Base-by-base conservation (phyloP, 2,888 invertebrate genomes). In the Carabus problematicus region DNA sequence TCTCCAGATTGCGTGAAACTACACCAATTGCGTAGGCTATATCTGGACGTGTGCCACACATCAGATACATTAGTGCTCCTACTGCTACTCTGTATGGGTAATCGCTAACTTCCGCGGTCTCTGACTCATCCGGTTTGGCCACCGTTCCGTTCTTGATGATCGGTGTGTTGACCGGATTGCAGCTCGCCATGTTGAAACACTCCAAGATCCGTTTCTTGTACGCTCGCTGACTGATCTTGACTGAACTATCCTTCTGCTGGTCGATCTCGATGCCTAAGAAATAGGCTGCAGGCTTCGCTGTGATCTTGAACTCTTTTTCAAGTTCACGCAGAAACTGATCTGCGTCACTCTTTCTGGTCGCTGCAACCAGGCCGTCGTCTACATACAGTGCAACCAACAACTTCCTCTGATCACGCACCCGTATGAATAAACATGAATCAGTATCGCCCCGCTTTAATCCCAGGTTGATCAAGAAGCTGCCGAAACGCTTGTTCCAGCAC, bases 401-500 rank as follows among this genome's bases (percentile, higher is more conserved):
- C 59, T 29, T 71, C 42, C 70, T 47, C 11, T 58, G 52, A 6
- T 68, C 52, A 8, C 72, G 29, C 72, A n/a, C n/a, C n/a, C n/a
- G n/a, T n/a, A n/a, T n/a, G n/a, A n/a, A n/a, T n/a, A n/a, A n/a
- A n/a, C n/a, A n/a, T n/a, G n/a, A n/a, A n/a, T n/a, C n/a, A n/a
- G n/a, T n/a, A n/a, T n/a, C 47, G 52, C 73, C 76, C n/a, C 73
- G 70, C 49, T 73, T 69, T 18, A 79, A 73, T 19, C 75, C 72
- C 42, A 73, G 72, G 41, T 72, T 75, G 3, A 70, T 59, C 7
- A 78, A 56, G 66, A 75, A 77, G 45, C 75, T 75, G 59, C 72
- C 66, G 66, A 80, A 75, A n/a, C 72, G 70, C 19, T 73, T 66
- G 70, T 79, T 77, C 79, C 80, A 80, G 47, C 75, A 75, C 52